Base-by-base conservation (phyloP, 2,113 vertebrate genomes). In the cat (Felis catus) region DNA sequence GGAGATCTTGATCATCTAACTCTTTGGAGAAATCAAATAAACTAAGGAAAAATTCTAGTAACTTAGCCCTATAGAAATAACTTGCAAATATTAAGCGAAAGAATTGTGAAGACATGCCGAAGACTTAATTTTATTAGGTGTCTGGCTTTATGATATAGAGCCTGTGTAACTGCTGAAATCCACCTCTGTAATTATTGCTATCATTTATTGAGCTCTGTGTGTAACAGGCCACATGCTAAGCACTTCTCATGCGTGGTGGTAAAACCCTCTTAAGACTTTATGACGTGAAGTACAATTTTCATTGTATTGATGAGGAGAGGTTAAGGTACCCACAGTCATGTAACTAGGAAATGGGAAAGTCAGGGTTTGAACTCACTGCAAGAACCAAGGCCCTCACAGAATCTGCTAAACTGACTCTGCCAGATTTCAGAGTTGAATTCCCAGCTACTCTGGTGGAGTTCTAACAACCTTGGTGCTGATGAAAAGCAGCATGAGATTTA, bases 11-110 rank as follows among this genome's bases (percentile, higher is more conserved):
- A 41, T 89, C 14, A 68, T 66, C 8, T 21, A 80, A 63, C 84
- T 61, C 74, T 79, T 87, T 96, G 31, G 45, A 89, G 39, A 94
- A 95, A n/a, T 45, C 5, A 79, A 83, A 95, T 88, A 96, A 86
- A 65, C 86, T 74, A 91, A 61, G 21, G 15, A 90, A 89, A 23
- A 74, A 63, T 29, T 79, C 41, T 58, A 36, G 93, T 79, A 97
- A 71, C 1, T 48, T 81, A 53, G 0, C 3, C 21, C 79, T 78
- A 36, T 3, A 83, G 15, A 86, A 73, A 87, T 87, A 91, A 23
- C 23, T 71, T 78, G n/a, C 10, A 84, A 36, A 73, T 61, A 27
- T 4, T 89, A 80, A 86, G n/a, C n/a, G 10, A 91, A 92, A 85
- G 36, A 51, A 39, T 25, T 27, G 18, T 81, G 16, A 94, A 87